Conservation (phyloP, 1,140 invertebrate species). For the Macrocentrus cingulum region DNA sequence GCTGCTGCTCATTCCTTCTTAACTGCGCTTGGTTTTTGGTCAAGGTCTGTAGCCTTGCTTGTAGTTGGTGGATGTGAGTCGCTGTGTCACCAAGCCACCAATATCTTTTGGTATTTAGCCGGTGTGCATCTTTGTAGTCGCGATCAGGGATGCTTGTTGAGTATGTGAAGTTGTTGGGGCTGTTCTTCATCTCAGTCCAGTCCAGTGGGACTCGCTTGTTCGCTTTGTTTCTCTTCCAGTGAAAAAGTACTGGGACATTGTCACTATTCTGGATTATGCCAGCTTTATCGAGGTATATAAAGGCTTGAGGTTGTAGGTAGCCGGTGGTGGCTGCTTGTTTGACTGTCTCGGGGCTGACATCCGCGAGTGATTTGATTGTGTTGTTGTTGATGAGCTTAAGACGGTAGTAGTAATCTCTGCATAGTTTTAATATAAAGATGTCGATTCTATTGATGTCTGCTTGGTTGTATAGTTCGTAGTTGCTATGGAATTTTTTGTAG, state of each 20-base stretch:
- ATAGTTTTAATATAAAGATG: constrained; percentile 26
- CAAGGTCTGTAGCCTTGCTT: no score
- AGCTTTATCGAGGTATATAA: constrained; percentile 7
- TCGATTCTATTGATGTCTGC: constrained; percentile 32
- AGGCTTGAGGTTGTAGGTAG: constrained; percentile 1
- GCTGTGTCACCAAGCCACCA: background rate
- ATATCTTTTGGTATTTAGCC: background rate
- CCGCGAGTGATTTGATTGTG: background rate
- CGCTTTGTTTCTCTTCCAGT: constrained; percentile 1
- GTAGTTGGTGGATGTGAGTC: no score
- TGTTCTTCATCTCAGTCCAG: background rate
- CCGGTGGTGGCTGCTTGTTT: background rate
- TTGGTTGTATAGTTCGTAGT: constrained; percentile 25
- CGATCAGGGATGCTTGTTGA: background rate
- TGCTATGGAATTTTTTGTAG: constrained; percentile 18
- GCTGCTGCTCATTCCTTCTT: no score
- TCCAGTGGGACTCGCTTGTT: constrained; percentile 3
- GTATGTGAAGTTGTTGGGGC: background rate
- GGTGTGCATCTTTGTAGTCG: background rate
- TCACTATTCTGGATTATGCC: constrained; percentile 11
- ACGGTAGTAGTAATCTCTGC: background rate
- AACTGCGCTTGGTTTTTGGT: no score
- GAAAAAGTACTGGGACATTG: constrained; percentile 15
- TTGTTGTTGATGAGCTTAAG: background rate
- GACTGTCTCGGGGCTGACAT: background rate